Percentiles rank a stretch among this genome's conserved stretches.
These are phyloP conservation scores for Dicaeum eximium DNA, from an alignment of 2,113 vertebrate genomes.

Conservation along the genomic window DNA sequence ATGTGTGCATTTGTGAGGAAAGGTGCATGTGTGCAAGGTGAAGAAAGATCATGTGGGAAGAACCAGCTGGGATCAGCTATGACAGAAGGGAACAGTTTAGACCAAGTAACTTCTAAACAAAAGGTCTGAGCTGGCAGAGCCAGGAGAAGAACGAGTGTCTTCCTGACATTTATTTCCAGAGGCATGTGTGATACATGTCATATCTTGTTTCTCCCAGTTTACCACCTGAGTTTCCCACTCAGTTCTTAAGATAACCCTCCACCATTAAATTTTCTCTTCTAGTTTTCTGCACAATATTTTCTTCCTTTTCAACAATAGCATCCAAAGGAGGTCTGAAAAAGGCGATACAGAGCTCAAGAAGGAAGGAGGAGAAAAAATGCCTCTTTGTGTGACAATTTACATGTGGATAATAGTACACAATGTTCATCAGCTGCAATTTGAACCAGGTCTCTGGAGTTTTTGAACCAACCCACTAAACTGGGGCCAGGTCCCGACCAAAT, in stretches of 20 bases:
- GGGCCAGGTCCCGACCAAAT: background rate
- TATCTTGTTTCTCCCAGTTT: background rate
- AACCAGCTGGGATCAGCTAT: background rate
- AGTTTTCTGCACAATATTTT: background rate
- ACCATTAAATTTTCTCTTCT: background rate
- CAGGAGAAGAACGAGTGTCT: background rate
- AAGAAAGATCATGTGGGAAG: background rate
- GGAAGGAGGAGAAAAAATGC: background rate
- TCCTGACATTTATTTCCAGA: background rate
- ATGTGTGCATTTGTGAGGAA: accelerated
- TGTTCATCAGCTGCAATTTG: background rate
- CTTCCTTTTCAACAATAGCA: accelerated
- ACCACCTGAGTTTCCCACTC: background rate
- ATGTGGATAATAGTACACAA: background rate
- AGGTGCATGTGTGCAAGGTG: too few species aligned
- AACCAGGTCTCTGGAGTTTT: background rate
- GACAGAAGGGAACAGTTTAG: background rate
- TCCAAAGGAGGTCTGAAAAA: background rate
- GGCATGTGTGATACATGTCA: background rate
- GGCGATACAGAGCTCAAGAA: background rate
- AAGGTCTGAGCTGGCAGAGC: background rate
- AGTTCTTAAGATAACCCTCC: background rate
- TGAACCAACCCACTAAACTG: background rate
- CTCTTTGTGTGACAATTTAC: background rate
- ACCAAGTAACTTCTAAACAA: background rate